Evolutionary conservation across 2,113 vertebrate species (phyloP).

Genomic region (Caloenas nicobarica): DNA sequence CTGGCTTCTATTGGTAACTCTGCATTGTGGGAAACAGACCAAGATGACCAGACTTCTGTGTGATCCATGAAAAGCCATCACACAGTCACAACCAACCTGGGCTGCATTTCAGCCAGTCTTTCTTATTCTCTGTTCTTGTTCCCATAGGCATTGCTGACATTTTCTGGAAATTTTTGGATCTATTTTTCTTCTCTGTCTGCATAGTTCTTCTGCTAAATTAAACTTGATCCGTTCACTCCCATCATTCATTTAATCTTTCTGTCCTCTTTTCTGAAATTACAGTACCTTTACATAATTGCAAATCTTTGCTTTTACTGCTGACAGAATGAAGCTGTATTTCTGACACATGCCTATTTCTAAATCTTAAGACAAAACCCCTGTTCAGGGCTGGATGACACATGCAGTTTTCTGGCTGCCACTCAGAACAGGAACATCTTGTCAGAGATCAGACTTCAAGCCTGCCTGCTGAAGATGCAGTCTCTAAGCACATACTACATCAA

Average conservation of each 20-base stretch:
- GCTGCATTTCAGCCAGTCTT: not conserved
- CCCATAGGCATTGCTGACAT: not conserved
- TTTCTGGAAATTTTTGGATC: not conserved
- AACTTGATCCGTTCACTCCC: not conserved
- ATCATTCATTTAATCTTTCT: not conserved
- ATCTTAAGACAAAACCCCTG: not conserved
- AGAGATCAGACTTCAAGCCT: conserved; percentile 16
- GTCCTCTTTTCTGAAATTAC: not conserved
- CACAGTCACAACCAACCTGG: not conserved
- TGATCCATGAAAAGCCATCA: not conserved
- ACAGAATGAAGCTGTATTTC: not conserved
- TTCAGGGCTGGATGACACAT: not conserved
- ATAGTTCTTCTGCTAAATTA: not conserved
- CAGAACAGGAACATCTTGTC: conserved; percentile 35
- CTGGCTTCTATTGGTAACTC: not conserved
- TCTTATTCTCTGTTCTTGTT: not conserved
- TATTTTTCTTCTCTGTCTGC: not conserved
- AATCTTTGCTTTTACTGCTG: not conserved
- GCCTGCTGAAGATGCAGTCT: conserved; percentile 33
- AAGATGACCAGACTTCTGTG: not conserved
- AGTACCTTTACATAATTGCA: not conserved
- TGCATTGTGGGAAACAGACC: not conserved
- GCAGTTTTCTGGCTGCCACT: conserved; percentile 5
- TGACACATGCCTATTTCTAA: conserved; percentile 14
- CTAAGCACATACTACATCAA: conserved; percentile 16